Conservation (phyloP, 2,888 invertebrate species). For the Choristoneura rosaceana region DNA sequence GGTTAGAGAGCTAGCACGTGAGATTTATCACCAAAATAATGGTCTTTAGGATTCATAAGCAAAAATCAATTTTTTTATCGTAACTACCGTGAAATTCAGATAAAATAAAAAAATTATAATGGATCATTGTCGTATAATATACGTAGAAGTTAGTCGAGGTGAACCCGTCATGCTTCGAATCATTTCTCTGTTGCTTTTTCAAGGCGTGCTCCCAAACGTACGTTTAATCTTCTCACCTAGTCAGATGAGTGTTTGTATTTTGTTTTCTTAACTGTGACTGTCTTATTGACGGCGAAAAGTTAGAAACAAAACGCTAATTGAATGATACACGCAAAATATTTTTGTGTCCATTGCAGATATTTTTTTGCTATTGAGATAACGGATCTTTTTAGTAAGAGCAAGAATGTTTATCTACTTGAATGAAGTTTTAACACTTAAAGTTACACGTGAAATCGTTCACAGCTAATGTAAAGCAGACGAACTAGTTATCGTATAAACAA, state of each 20-base stretch:
- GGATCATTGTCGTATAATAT: no score
- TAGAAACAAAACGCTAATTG: conserved; percentile 1
- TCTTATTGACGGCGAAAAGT: background rate
- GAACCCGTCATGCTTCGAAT: no score
- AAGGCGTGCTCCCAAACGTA: no score
- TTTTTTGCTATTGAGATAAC: background rate
- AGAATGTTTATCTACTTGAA: background rate
- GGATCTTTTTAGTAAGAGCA: background rate
- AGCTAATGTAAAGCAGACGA: conserved; percentile 3
- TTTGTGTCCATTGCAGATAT: background rate
- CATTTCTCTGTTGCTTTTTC: no score
- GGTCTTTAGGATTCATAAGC: background rate
- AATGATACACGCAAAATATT: background rate
- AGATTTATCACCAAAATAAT: conserved; percentile 19
- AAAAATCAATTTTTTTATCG: background rate
- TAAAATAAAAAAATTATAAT: no score
- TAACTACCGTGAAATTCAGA: no score
- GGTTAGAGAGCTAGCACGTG: conserved; percentile 14
- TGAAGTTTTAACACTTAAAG: background rate
- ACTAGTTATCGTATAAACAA: conserved; percentile 21
- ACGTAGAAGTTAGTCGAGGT: no score
- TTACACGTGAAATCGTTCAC: background rate
- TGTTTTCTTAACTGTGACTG: no score
- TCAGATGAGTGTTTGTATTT: no score
- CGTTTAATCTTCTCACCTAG: no score